Evolutionary conservation across 2,888 invertebrate species (phyloP).

Genomic region (Adineta ricciae): DNA sequence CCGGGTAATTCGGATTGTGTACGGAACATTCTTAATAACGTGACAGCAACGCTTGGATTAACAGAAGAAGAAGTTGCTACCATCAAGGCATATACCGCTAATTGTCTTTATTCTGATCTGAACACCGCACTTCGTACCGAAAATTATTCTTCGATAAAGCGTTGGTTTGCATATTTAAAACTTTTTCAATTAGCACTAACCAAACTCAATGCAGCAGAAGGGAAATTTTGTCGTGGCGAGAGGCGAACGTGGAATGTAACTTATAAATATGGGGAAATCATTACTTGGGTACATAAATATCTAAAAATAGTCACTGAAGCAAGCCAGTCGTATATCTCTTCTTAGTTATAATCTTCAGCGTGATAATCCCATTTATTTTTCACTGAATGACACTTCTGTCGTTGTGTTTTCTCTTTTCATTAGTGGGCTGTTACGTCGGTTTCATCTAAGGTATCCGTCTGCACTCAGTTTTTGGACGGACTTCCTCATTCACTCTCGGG

Average conservation of each 20-base stretch:
- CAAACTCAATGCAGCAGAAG: neutral
- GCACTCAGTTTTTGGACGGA: neutral
- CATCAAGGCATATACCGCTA: neutral
- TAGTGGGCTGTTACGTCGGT: neutral
- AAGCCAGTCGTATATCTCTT: too few relatives aligned
- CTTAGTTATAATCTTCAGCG: too few relatives aligned
- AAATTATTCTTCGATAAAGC: neutral
- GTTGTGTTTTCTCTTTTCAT: neutral
- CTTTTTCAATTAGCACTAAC: neutral
- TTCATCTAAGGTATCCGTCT: neutral
- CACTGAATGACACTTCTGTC: too few relatives aligned
- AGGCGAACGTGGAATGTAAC: neutral
- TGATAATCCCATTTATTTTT: too few relatives aligned
- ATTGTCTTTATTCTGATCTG: neutral
- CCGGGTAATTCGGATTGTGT: too few relatives aligned
- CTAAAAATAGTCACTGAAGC: neutral
- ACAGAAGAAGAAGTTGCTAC: neutral
- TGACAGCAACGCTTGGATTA: neutral
- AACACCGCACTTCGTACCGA: neutral
- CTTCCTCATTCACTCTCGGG: too few relatives aligned
- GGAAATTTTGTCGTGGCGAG: neutral
- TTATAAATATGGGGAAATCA: neutral
- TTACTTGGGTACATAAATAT: neutral
- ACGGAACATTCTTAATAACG: too few relatives aligned
- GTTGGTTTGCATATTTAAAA: neutral